A percentile compares a stretch with the other conserved stretches of the same genome.
Conservation (phyloP, 2,113 vertebrate genomes). For the Numida meleagris region DNA sequence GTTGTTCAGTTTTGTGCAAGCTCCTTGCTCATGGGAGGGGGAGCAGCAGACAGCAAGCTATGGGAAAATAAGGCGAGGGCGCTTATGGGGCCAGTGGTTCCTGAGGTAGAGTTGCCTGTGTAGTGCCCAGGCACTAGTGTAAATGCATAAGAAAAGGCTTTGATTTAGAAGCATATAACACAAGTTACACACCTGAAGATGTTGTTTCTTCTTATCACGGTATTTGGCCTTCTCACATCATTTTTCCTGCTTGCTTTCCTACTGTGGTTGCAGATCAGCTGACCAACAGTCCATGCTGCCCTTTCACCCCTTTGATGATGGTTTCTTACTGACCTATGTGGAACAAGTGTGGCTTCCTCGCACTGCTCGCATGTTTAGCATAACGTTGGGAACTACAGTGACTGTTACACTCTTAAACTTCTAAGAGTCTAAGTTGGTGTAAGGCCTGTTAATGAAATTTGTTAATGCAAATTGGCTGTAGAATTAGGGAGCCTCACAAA, state of each 20-base stretch:
- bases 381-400: not conserved
- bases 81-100: not conserved
- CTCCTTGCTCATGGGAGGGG: not conserved
- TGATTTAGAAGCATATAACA: no score
- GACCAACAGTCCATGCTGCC: not conserved
- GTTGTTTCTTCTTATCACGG: not conserved
- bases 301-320: not conserved
- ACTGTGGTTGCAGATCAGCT: not conserved
- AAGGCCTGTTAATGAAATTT: not conserved
- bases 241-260: not conserved
- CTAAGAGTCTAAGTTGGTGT: not conserved
- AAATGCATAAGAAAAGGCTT: no score
- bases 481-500: not conserved
- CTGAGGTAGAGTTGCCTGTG: not conserved
- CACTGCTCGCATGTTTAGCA: accelerated
- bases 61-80: not conserved
- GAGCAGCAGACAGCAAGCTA: not conserved
- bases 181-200: accelerated
- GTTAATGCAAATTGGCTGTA: not conserved
- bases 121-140: not conserved
- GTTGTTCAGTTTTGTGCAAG: not conserved
- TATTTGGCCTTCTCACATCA: not conserved
- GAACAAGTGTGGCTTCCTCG: not conserved
- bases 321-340: not conserved
- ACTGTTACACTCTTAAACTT: not conserved